phyloP scores from a whole-genome alignment of 2,797 vertebrate genomes.

The Cetoscarus ocellatus region DNA sequence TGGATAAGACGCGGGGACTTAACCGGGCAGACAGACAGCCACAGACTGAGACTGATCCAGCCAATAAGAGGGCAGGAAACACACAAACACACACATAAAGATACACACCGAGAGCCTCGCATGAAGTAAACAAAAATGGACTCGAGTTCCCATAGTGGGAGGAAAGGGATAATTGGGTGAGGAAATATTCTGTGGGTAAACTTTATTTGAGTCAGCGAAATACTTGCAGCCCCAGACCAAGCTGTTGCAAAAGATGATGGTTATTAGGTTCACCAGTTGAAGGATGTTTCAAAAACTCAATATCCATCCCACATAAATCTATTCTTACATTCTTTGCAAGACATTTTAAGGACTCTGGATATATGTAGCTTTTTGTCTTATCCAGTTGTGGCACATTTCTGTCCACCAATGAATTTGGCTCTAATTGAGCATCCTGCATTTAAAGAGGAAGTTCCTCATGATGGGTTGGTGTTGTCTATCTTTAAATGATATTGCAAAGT shows the following conservation, averaged over 20 bases:
- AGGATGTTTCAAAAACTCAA: constrained; percentile 23
- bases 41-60: constrained; percentile 68
- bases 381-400: not conserved
- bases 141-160: constrained; percentile 51
- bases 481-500: no score
- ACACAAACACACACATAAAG: constrained; percentile 34
- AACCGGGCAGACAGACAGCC: constrained; percentile 71
- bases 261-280: constrained; percentile 19
- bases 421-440: no score
- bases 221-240: constrained; percentile 31
- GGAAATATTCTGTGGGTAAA: constrained; percentile 62
- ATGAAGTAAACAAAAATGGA: constrained; percentile 74
- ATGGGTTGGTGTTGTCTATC: no score
- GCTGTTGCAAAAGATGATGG: constrained; percentile 37
- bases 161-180: constrained; percentile 61
- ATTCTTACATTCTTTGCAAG: constrained; percentile 7
- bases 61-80: constrained; percentile 72
- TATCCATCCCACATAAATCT: constrained; percentile 9
- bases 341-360: not conserved
- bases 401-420: no score
- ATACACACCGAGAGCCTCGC: constrained; percentile 41
- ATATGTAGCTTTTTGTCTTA: not conserved
- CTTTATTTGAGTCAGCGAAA: constrained; percentile 40
- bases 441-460: no score
- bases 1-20: constrained; percentile 76